Conservation (phyloP, 2,888 invertebrate genomes). For the Euzophera pinguis region DNA sequence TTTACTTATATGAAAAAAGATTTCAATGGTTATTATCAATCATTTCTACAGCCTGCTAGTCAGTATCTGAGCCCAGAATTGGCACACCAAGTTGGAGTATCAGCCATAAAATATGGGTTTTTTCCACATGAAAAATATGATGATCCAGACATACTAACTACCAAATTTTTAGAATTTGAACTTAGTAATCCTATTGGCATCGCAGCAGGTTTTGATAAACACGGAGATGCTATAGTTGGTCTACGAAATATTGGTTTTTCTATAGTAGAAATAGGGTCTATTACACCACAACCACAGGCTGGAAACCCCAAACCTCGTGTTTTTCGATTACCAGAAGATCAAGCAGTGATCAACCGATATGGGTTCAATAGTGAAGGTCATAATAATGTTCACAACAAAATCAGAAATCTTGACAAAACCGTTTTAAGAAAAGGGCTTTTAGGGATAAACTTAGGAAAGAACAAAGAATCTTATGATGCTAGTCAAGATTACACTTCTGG, state of each 20-base stretch:
- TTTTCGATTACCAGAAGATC: constrained; percentile 91
- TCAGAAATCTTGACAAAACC: constrained; percentile 77
- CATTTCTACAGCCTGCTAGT: constrained; percentile 85
- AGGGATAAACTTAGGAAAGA: constrained; percentile 98
- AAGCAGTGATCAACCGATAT: constrained; percentile 94
- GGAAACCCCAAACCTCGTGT: constrained; percentile 97
- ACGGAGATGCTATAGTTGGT: constrained; percentile 93
- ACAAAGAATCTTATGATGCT: constrained; percentile 89
- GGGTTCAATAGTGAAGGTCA: constrained; percentile 97
- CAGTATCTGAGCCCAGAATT: constrained; percentile 88
- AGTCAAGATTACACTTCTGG: constrained; percentile 92
- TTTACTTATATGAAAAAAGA: constrained; percentile 85
- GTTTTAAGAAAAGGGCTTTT: constrained; percentile 82
- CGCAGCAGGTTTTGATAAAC: constrained; percentile 99
- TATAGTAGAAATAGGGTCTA: constrained; percentile 96
- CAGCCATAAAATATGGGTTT: constrained; percentile 87
- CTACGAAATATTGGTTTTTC: constrained; percentile 94
- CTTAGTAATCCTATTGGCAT: constrained; percentile 96
- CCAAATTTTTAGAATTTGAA: constrained; percentile 84
- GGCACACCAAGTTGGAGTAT: constrained; percentile 89
- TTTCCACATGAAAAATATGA: constrained; percentile 79
- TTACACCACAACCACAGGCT: constrained; percentile 95
- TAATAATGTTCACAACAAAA: constrained; percentile 83
- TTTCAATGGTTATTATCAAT: constrained; percentile 88
- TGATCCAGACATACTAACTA: constrained; percentile 83